Conservation (phyloP, 2,888 invertebrate genomes). For the Oxystoma pomonae region DNA sequence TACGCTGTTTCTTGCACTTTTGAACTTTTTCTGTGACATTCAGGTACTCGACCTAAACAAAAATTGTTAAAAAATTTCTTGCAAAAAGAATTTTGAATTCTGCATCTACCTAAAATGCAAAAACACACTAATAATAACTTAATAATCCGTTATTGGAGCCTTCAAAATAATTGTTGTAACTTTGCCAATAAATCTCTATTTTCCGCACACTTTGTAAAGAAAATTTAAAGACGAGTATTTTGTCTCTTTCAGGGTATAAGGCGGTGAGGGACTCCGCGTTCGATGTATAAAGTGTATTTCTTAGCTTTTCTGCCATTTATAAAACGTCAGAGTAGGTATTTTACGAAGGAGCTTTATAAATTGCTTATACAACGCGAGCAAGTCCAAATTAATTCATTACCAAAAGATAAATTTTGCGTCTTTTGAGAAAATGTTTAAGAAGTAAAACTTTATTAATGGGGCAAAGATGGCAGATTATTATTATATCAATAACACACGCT, state of each 20-base stretch:
- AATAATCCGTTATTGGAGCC: no score
- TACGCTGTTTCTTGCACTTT: no score
- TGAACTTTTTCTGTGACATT: no score
- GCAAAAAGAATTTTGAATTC: no score
- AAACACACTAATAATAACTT: no score
- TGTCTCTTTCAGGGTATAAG: neutral
- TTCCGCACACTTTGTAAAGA: neutral
- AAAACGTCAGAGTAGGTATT: slow-evolving; percentile 27
- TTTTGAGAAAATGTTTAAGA: slow-evolving; percentile 3
- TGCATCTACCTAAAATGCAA: no score
- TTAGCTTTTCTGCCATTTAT: slow-evolving; percentile 29
- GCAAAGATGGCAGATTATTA: no score
- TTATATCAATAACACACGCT: no score
- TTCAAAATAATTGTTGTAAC: no score
- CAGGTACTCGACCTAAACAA: no score
- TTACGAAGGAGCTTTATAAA: slow-evolving; percentile 24
- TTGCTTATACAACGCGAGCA: slow-evolving; percentile 17
- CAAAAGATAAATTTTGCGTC: slow-evolving; percentile 22
- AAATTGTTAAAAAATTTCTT: no score
- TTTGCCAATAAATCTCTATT: neutral
- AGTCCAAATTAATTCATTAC: slow-evolving; percentile 26
- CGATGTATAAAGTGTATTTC: slow-evolving; percentile 29
- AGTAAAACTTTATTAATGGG: slow-evolving; percentile 16
- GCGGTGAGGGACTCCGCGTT: no score
- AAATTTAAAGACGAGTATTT: neutral